Evolutionary conservation across 1,140 invertebrate genomes (phyloP), one percentile per base, ranked within the genome.

Genomic region (Nixonia krombeini): DNA sequence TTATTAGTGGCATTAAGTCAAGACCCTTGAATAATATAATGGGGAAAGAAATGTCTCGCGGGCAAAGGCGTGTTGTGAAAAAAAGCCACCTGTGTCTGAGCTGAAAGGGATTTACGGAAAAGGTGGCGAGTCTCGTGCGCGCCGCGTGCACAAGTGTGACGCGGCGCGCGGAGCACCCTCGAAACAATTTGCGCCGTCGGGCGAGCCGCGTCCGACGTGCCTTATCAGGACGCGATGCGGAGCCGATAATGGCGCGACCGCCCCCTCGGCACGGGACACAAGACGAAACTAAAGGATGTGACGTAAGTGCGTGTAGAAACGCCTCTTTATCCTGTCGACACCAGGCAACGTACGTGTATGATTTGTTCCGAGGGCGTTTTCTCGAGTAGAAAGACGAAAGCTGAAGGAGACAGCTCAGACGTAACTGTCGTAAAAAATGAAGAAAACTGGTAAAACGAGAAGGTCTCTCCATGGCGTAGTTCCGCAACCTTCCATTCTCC

Each of bases 261-360:
- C 66, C 63, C 65, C 50, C 49, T 66, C 61, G 70, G 50, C 55
- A 35, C n/a, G 28, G 47, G 21, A 49, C 45, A 47, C 37, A 45
- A 45, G 57, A 61, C 61, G 46, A 67, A 59, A 53, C 58, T 56
- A 63, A 74, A 76, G 73, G 70, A 79, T 74, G 77, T 78, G 78
- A 76, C 76, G 72, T 79, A 80, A 79, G 75, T 80, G 73, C 73
- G 71, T 78, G 75, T 78, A 75, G 73, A 49, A 79, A 78, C 76
- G 69, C 62, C 74, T 74, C 79, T 81, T 81, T 81, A 81, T 80
- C 77, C 77, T 80, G 79, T 80, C 77, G 79, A 71, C 67, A 68
- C 66, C 77, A 79, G 76, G 68, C 73, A 57, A 51, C 37, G 53
- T 64, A 59, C 62, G 51, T 52, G 69, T 73, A 72, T 71, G 76